These are phyloP conservation scores for Drosophila eohydei DNA, from an alignment of 2,888 invertebrate species.

Conservation along the genomic window DNA sequence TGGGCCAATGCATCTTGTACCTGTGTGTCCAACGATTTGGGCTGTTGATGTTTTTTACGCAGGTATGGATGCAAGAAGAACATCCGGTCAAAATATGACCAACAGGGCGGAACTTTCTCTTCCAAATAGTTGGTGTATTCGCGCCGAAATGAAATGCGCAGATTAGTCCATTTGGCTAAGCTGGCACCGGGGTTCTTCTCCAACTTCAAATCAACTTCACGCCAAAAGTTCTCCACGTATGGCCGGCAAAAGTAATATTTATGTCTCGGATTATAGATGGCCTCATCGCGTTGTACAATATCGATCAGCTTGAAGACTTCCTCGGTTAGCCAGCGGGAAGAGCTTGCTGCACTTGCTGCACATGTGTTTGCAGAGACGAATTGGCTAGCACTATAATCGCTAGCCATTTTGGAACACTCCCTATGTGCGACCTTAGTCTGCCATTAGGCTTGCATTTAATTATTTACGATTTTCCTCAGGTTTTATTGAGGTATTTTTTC, in stretches of 20 bases:
- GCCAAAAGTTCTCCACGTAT: conserved; percentile 84
- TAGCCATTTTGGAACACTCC: conserved; percentile 47
- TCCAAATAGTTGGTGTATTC: conserved; percentile 83
- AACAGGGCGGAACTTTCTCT: conserved; percentile 83
- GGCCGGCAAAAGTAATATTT: conserved; percentile 84
- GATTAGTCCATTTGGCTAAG: conserved; percentile 84
- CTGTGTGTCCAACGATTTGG: conserved; percentile 81
- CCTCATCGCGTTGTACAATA: conserved; percentile 83
- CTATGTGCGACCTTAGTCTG: conserved; percentile 1
- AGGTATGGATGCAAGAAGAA: conserved; percentile 83
- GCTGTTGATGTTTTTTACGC: conserved; percentile 83
- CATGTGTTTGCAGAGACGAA: conserved; percentile 57
- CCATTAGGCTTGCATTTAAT: conserved; percentile 19
- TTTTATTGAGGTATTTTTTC: conserved; percentile 50
- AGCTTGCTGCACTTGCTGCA: conserved; percentile 58
- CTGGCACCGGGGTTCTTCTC: conserved; percentile 83
- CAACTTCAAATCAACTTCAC: conserved; percentile 82
- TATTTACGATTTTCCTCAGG: conserved; percentile 24
- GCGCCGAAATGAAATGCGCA: conserved; percentile 83
- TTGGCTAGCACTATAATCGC: conserved; percentile 57
- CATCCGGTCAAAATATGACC: conserved; percentile 84
- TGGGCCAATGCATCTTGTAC: conserved; percentile 83
- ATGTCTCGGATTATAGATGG: conserved; percentile 84
- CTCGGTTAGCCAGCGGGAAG: conserved; percentile 83
- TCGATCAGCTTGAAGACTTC: conserved; percentile 84